Evolutionary conservation across 2,113 vertebrate species (phyloP).

Genomic region (Centropus unirufus): DNA sequence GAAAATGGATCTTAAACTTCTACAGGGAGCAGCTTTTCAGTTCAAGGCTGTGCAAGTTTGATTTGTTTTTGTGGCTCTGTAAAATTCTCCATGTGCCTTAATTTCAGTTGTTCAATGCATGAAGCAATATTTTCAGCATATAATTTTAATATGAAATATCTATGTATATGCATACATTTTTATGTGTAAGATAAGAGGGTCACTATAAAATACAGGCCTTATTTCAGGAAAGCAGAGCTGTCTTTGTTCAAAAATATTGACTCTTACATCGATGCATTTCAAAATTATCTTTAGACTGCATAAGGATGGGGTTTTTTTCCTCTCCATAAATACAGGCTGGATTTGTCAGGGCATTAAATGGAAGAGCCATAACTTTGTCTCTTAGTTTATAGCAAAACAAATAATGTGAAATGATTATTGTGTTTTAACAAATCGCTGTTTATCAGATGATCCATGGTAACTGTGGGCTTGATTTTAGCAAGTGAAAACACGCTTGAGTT

Average conservation of each 20-base stretch:
- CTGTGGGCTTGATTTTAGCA: conserved; percentile 25
- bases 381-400: conserved; percentile 4
- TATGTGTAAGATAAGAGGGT: background rate
- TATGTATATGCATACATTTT: background rate
- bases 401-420: background rate
- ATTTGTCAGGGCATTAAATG: background rate
- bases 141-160: background rate
- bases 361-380: background rate
- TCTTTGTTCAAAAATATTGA: background rate
- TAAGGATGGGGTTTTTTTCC: background rate
- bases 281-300: background rate
- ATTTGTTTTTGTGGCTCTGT: background rate
- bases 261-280: background rate
- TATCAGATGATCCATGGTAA: conserved; percentile 13
- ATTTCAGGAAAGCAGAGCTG: background rate
- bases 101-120: background rate
- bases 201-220: background rate
- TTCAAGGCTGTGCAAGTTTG: background rate
- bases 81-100: background rate
- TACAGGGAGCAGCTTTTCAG: background rate
- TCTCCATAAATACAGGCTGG: background rate
- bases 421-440: conserved; percentile 21
- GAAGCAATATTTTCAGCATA: background rate
- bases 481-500: conserved; percentile 44
- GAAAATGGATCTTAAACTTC: background rate